Evolutionary conservation across 1,140 invertebrate species (phyloP).

Genomic region (Amyelois transitella): DNA sequence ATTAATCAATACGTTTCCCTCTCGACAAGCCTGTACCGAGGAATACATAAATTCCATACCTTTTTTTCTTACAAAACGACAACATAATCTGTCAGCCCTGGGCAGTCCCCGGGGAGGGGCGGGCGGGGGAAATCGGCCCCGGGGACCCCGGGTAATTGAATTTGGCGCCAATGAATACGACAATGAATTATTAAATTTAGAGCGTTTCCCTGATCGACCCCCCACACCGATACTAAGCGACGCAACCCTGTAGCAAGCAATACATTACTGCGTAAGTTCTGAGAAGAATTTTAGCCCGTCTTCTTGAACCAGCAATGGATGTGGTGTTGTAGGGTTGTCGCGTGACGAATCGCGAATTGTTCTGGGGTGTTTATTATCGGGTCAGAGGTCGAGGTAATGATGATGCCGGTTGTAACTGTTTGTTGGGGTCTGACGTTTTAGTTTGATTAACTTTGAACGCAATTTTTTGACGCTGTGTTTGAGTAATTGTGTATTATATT

Average conservation of each 20-base stretch:
- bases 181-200: constrained; percentile 71
- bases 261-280: constrained; percentile 16
- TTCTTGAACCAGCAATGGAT: constrained; percentile 9
- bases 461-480: not conserved
- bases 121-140: constrained; percentile 11
- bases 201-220: constrained; percentile 21
- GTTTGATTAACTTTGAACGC: constrained; percentile 6
- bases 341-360: constrained; percentile 37
- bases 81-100: not conserved
- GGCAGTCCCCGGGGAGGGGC: constrained; percentile 1
- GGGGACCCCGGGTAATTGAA: constrained; percentile 58
- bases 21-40: too few species aligned
- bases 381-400: constrained; percentile 11
- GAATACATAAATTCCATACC: too few species aligned
- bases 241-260: constrained; percentile 3
- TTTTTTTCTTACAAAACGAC: not conserved
- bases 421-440: constrained; percentile 18
- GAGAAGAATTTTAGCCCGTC: not conserved
- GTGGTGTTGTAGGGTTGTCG: constrained; percentile 16
- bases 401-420: not conserved
- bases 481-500: not conserved
- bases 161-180: constrained; percentile 65
- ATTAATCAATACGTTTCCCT: too few species aligned
- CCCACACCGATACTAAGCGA: constrained; percentile 3
- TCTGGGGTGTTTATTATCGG: constrained; percentile 18